A percentile compares a stretch with the other conserved stretches of the same genome.
Evolutionary conservation across 2,888 invertebrate genomes (phyloP).

Genomic region (Calliopum simillimum): DNA sequence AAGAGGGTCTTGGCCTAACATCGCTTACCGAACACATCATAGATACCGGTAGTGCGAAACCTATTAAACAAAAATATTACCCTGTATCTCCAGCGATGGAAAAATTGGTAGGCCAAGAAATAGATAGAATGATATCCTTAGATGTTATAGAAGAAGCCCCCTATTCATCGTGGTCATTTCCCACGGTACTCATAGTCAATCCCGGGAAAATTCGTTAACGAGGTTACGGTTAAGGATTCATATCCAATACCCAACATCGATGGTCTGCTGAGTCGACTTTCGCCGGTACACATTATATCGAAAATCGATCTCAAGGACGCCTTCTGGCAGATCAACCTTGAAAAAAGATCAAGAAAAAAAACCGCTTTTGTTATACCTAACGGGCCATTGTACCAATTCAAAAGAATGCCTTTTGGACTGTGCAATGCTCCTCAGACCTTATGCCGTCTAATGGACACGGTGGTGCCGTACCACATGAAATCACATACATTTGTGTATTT

Average conservation of each 20-base stretch:
- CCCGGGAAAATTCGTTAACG: conserved; percentile 22
- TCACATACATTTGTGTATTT: conserved; percentile 15
- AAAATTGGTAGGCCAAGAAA: conserved; percentile 29
- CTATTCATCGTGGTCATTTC: conserved; percentile 28
- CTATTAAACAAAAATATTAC: conserved; percentile 34
- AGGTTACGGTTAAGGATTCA: conserved; percentile 30
- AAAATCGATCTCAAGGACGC: not conserved
- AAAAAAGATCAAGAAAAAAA: not conserved
- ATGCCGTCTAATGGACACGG: conserved; percentile 30
- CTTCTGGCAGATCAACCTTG: conserved; percentile 17
- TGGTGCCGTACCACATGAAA: conserved; percentile 8
- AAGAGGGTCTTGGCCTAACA: conserved; percentile 28
- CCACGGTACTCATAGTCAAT: conserved; percentile 21
- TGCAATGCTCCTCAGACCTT: too few relatives aligned
- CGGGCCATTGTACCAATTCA: too few relatives aligned
- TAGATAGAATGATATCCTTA: conserved; percentile 32
- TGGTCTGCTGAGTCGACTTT: conserved; percentile 13
- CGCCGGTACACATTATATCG: conserved; percentile 4
- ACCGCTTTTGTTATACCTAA: conserved; percentile 21
- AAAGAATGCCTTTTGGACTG: too few relatives aligned
- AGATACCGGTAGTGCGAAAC: conserved; percentile 1
- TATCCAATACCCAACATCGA: conserved; percentile 32
- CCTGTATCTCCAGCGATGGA: conserved; percentile 32
- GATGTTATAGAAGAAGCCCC: conserved; percentile 50
- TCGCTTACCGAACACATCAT: conserved; percentile 24